Percentiles rank a stretch among this genome's conserved stretches.
These are phyloP conservation scores for Elmis aenea DNA, from an alignment of 2,888 invertebrate species.

Conservation along the genomic window DNA sequence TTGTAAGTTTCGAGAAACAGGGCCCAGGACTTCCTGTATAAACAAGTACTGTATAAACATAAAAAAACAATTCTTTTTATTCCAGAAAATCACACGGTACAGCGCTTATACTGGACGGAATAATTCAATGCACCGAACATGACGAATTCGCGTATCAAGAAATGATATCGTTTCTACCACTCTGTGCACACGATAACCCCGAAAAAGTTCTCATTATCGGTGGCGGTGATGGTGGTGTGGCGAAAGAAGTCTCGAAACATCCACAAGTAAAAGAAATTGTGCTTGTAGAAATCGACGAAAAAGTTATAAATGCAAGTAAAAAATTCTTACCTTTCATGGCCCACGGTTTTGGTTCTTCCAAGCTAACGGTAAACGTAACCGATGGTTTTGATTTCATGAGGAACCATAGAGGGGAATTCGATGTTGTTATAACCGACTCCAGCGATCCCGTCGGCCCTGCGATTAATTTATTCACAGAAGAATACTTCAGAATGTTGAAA, in stretches of 20 bases:
- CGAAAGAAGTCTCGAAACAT: conserved; percentile 91
- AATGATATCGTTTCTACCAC: conserved; percentile 92
- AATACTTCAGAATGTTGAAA: conserved; percentile 63
- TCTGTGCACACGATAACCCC: conserved; percentile 88
- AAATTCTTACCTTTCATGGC: conserved; percentile 89
- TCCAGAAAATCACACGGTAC: conserved; percentile 76
- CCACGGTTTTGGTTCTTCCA: conserved; percentile 75
- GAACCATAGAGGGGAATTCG: conserved; percentile 78
- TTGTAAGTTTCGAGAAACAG: no score
- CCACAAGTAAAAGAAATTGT: conserved; percentile 75
- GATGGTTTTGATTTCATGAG: conserved; percentile 96
- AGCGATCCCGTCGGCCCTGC: conserved; percentile 92
- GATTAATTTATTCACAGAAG: conserved; percentile 52
- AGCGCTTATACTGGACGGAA: conserved; percentile 87
- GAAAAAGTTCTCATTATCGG: conserved; percentile 91
- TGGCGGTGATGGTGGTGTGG: conserved; percentile 97
- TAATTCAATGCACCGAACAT: conserved; percentile 92
- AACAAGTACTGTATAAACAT: no score
- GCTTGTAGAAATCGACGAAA: conserved; percentile 86
- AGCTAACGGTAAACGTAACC: conserved; percentile 70
- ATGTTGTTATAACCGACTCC: conserved; percentile 97
- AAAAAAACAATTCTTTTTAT: no score
- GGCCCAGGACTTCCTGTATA: no score
- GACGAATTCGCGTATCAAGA: conserved; percentile 99
- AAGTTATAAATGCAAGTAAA: conserved; percentile 87